A percentile compares a stretch with the other conserved stretches of the same genome.
phyloP scores from a whole-genome alignment of 2,113 vertebrate genomes.

The Zapus hudsonius region DNA sequence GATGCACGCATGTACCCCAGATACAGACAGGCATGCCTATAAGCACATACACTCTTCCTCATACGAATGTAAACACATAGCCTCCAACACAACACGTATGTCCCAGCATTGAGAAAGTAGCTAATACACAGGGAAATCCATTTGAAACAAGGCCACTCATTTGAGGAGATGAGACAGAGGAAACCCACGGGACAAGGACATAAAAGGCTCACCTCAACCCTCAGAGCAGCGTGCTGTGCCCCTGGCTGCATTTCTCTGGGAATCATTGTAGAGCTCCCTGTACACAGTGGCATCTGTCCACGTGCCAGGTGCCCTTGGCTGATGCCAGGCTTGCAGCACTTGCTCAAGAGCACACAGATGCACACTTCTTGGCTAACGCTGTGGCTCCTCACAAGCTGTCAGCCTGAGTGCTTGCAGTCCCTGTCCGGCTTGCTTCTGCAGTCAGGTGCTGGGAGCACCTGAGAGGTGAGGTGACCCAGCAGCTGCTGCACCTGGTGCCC shows the following conservation, averaged over 20 bases:
- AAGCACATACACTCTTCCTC: not conserved
- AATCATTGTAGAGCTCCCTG: too few species aligned
- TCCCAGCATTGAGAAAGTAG: too few species aligned
- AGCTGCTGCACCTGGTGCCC: not conserved
- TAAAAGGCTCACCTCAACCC: not conserved
- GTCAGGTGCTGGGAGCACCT: not conserved
- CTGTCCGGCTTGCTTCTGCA: not conserved
- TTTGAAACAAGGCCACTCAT: fast-evolving
- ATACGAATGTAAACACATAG: fast-evolving
- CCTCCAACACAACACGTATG: not conserved
- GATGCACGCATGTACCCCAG: not conserved
- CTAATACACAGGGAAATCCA: not conserved
- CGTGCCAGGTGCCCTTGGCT: too few species aligned
- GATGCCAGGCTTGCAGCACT: too few species aligned
- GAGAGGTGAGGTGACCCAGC: not conserved
- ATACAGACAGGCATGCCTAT: fast-evolving
- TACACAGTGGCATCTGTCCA: too few species aligned
- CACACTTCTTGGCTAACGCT: not conserved
- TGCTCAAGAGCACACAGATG: not conserved
- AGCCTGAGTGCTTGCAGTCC: not conserved
- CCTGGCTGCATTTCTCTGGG: too few species aligned
- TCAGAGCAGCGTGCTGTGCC: fast-evolving
- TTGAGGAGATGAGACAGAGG: not conserved
- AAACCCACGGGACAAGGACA: not conserved
- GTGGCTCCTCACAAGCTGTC: fast-evolving